phyloP scores from a whole-genome alignment of 2,888 invertebrate species.

The Thymelicus acteon region DNA sequence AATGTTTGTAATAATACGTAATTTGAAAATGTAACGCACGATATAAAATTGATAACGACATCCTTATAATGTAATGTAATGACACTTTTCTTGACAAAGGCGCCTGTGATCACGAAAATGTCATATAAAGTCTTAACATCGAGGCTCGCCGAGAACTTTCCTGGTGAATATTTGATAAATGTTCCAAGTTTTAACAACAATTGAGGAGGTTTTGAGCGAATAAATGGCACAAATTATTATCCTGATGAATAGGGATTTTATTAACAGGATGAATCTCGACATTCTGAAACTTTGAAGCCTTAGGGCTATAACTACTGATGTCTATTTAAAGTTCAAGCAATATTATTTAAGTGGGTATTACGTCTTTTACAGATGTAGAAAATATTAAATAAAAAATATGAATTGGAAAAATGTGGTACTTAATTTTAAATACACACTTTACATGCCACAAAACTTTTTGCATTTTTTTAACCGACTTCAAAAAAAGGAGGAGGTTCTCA shows the following conservation, averaged over 20 bases:
- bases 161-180: slow-evolving; percentile 26
- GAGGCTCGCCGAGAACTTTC: slow-evolving; percentile 4
- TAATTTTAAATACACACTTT: too few species aligned
- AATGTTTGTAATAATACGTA: too few species aligned
- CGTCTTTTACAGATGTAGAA: too few species aligned
- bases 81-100: neutral
- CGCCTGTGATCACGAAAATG: slow-evolving; percentile 6
- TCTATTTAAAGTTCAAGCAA: too few species aligned
- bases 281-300: neutral
- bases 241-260: slow-evolving; percentile 16
- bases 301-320: neutral
- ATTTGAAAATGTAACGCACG: too few species aligned
- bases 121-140: slow-evolving; percentile 13
- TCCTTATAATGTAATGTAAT: neutral
- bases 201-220: slow-evolving; percentile 22
- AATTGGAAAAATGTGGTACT: too few species aligned
- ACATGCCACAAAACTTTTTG: too few species aligned
- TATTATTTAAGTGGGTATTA: neutral
- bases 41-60: neutral
- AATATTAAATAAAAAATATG: too few species aligned
- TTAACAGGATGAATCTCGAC: slow-evolving; percentile 5
- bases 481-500: too few species aligned
- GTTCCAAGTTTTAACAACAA: slow-evolving; percentile 25
- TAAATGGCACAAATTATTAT: slow-evolving; percentile 21
- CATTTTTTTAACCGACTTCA: too few species aligned